Conservation (phyloP, 2,113 vertebrate species). For the Ceyx melanurus region DNA sequence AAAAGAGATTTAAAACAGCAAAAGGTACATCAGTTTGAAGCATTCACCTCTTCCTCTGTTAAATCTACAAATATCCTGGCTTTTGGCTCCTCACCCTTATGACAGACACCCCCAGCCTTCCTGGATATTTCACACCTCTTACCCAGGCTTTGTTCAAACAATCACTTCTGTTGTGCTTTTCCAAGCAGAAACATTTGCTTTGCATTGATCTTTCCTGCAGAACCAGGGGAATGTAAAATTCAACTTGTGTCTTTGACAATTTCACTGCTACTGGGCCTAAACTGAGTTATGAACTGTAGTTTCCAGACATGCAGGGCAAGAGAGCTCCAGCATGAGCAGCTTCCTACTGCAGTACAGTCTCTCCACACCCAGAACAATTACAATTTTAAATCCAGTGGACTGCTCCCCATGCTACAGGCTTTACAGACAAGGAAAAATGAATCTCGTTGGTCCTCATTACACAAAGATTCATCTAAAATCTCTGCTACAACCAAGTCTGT, state of each 20-base stretch:
- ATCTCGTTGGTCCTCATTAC: fast-evolving
- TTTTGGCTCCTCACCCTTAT: background rate
- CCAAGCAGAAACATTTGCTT: background rate
- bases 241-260: background rate
- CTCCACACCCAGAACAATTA: background rate
- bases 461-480: background rate
- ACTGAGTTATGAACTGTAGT: background rate
- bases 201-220: background rate
- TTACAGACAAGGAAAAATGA: background rate
- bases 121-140: background rate
- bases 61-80: background rate
- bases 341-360: background rate
- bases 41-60: background rate
- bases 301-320: background rate
- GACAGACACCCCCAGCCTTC: background rate
- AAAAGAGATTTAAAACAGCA: background rate
- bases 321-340: background rate
- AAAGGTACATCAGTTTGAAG: background rate
- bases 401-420: background rate
- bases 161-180: background rate
- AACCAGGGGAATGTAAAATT: background rate
- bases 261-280: background rate
- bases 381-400: background rate
- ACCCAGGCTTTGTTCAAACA: background rate
- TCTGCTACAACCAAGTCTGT: background rate